Evolutionary conservation across 2,797 vertebrate species (phyloP).

Genomic region (Sebastes cheni): DNA sequence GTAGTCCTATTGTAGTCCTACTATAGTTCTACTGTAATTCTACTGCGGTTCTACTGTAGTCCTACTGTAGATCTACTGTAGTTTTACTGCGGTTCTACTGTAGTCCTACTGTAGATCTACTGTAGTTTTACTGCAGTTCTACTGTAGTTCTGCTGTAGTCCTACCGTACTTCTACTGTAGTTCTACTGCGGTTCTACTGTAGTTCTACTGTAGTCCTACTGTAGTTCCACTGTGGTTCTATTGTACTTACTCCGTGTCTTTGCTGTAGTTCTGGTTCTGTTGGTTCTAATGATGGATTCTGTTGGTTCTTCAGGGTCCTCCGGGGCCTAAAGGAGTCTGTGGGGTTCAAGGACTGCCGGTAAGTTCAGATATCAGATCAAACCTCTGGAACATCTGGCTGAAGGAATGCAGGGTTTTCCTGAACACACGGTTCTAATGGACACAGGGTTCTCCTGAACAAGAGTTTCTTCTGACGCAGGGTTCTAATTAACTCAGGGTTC

Average conservation of each 20-base stretch:
- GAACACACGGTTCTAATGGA: too few relatives aligned
- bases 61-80: neutral
- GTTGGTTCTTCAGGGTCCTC: conserved; percentile 49
- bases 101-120: neutral
- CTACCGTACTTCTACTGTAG: too few relatives aligned
- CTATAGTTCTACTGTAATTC: neutral
- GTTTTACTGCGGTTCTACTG: neutral
- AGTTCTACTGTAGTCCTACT: neutral
- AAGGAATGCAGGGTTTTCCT: too few relatives aligned
- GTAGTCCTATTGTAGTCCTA: neutral
- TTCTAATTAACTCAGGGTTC: too few relatives aligned
- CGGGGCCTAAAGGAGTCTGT: conserved; percentile 50
- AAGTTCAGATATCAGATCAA: conserved; percentile 11
- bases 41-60: rapidly evolving
- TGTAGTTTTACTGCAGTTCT: rapidly evolving
- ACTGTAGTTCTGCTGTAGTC: neutral
- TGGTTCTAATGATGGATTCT: neutral
- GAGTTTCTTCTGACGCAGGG: too few relatives aligned
- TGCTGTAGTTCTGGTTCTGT: neutral
- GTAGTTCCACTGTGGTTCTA: too few relatives aligned
- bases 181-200: too few relatives aligned
- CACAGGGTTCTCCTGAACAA: too few relatives aligned
- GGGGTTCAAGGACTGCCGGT: conserved; percentile 54
- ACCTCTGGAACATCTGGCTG: too few relatives aligned
- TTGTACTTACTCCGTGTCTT: neutral